Conservation (phyloP, 2,888 invertebrate species). For the Sarcophaga rosellei region DNA sequence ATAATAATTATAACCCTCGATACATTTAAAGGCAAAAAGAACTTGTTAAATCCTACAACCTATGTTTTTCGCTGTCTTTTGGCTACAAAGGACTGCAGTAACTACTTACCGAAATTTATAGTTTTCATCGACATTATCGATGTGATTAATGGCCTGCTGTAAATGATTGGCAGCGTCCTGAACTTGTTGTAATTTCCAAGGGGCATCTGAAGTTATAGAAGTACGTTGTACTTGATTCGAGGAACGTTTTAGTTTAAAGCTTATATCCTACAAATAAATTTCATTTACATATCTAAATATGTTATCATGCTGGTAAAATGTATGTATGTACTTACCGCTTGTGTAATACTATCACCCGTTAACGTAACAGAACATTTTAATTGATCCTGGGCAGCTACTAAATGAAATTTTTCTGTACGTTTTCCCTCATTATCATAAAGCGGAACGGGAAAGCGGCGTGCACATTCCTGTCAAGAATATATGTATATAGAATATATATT, state of each 20-base stretch:
- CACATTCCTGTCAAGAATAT: constrained; percentile 86
- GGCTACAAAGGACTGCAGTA: too few species aligned
- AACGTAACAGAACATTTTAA: constrained; percentile 94
- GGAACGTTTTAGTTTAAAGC: constrained; percentile 90
- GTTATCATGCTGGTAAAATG: background rate
- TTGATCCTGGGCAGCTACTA: constrained; percentile 91
- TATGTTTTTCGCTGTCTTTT: too few species aligned
- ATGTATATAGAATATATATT: too few species aligned
- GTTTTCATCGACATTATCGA: constrained; percentile 91
- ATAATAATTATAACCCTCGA: too few species aligned
- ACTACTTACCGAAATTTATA: constrained; percentile 87
- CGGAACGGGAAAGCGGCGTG: constrained; percentile 90
- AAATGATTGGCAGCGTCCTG: constrained; percentile 97
- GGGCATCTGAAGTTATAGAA: constrained; percentile 91
- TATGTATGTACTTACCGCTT: constrained; percentile 85
- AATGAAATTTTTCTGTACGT: constrained; percentile 92
- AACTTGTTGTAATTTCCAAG: constrained; percentile 95
- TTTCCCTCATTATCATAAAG: constrained; percentile 90
- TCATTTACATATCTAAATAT: background rate
- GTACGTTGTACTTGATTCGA: constrained; percentile 91
- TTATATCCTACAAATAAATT: constrained; percentile 85
- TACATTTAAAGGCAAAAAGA: too few species aligned
- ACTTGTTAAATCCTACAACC: too few species aligned
- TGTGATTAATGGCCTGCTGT: constrained; percentile 92
- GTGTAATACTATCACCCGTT: constrained; percentile 94